A percentile compares a stretch with the other conserved stretches of the same genome.
Conservation (phyloP, 2,888 invertebrate species). For the Synergus umbraculus region DNA sequence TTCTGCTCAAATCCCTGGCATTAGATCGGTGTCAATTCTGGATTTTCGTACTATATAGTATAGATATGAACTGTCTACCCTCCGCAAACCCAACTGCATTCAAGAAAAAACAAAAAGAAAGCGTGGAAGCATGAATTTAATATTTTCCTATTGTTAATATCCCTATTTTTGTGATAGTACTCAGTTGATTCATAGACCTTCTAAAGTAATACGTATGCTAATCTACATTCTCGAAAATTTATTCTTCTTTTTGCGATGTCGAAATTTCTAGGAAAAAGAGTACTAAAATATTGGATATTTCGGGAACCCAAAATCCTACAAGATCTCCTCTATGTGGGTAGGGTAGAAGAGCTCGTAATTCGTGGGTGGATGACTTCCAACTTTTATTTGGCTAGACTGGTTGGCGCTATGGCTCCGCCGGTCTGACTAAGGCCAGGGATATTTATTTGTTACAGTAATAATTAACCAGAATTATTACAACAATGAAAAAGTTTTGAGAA, state of each 20-base stretch:
- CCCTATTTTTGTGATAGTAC: too few species aligned
- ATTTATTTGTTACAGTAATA: constrained; percentile 30
- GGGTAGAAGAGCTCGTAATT: background rate
- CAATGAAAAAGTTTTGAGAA: too few species aligned
- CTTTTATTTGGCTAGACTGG: constrained; percentile 75
- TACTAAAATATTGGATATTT: constrained; percentile 21
- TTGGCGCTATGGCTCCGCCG: constrained; percentile 66
- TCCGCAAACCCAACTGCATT: too few species aligned
- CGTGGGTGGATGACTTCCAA: constrained; percentile 58
- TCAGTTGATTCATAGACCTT: too few species aligned
- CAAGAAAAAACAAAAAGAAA: too few species aligned
- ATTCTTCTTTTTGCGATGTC: background rate
- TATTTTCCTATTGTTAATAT: too few species aligned
- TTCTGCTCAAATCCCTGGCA: too few species aligned
- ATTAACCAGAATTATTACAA: background rate
- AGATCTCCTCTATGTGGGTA: constrained; percentile 1
- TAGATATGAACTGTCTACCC: too few species aligned
- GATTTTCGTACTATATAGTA: too few species aligned
- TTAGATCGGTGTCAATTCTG: too few species aligned
- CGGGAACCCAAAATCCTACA: background rate
- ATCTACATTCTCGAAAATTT: background rate
- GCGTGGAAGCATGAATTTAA: too few species aligned
- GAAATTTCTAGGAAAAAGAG: background rate
- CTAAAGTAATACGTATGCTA: background rate
- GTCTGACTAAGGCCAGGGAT: constrained; percentile 1